phyloP scores from a whole-genome alignment of 2,113 vertebrate species.

The Meles meles region DNA sequence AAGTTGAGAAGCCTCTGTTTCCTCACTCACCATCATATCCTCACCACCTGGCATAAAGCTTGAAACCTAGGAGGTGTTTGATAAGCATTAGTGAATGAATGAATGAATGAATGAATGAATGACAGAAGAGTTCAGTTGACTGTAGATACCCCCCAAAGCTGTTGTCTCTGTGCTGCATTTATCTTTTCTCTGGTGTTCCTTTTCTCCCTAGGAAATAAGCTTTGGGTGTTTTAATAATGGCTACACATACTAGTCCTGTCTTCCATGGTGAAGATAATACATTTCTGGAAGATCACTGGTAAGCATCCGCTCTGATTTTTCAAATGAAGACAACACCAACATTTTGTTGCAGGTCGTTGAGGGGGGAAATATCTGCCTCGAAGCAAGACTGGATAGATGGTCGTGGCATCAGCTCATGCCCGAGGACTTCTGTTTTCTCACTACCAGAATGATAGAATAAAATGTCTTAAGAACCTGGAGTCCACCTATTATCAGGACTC shows the following conservation, averaged over 20 bases:
- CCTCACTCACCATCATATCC: neutral
- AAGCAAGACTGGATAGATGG: neutral
- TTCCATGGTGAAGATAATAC: conserved; percentile 39
- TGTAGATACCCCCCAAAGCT: neutral
- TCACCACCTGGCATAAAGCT: neutral
- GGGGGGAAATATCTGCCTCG: neutral
- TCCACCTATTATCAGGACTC: neutral
- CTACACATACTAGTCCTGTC: neutral
- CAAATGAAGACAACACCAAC: neutral
- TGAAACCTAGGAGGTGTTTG: too few species aligned
- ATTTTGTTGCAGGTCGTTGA: neutral
- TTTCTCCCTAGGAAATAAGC: neutral
- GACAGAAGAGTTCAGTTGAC: neutral
- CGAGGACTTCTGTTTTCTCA: neutral
- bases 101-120: neutral
- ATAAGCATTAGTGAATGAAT: neutral
- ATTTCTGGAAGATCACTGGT: conserved; percentile 67
- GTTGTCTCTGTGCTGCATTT: neutral
- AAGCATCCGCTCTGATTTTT: conserved; percentile 58
- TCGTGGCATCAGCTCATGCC: neutral
- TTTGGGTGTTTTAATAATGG: neutral
- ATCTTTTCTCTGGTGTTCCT: neutral
- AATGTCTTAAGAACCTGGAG: neutral
- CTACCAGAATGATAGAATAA: neutral
- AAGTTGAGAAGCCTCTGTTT: neutral